Evolutionary conservation across 2,888 invertebrate genomes (phyloP).

Genomic region (Lasioglossum morio): DNA sequence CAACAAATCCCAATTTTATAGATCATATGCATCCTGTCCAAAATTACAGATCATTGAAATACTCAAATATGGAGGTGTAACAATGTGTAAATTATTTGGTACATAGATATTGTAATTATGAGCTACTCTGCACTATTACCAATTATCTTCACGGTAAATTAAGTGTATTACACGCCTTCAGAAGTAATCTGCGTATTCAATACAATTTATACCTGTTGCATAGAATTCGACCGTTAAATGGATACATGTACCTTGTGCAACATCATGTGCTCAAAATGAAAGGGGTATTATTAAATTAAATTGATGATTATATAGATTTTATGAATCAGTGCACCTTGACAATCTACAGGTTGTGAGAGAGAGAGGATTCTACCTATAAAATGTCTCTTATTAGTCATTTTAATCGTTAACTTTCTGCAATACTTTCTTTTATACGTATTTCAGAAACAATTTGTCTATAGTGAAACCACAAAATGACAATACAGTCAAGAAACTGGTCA

Average conservation of each 20-base stretch:
- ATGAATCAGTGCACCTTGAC: neutral
- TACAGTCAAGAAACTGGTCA: no score
- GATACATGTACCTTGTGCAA: neutral
- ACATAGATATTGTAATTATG: neutral
- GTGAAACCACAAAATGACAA: no score
- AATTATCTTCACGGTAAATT: constrained; percentile 23
- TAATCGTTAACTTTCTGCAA: neutral
- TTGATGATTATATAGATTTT: constrained; percentile 4
- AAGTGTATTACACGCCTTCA: neutral
- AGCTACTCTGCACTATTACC: neutral
- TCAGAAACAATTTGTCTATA: neutral
- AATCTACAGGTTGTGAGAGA: neutral
- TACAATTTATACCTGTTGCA: constrained; percentile 2
- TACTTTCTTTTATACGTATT: neutral
- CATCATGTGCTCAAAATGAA: neutral
- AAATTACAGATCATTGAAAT: neutral
- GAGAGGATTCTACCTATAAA: neutral
- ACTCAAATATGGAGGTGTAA: neutral
- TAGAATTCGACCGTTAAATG: neutral
- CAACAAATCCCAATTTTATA: neutral
- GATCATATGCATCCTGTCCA: neutral
- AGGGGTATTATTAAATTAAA: neutral
- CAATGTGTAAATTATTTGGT: neutral
- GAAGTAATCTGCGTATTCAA: constrained; percentile 15
- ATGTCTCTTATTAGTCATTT: neutral